Base-by-base conservation (phyloP, 2,888 invertebrate genomes). In the Meliscaeva auricollis region DNA sequence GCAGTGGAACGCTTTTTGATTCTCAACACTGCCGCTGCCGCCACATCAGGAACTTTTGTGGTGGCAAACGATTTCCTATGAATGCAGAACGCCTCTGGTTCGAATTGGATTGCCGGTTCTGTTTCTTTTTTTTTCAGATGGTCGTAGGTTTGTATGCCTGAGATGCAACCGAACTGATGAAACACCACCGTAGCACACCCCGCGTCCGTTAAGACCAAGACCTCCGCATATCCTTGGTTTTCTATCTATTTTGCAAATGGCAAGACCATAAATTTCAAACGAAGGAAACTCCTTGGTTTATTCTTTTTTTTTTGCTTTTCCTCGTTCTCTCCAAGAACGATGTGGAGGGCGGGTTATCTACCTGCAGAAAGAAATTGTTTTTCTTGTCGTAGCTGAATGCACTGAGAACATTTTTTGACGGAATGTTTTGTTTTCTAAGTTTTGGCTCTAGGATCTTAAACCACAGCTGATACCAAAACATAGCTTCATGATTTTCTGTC, bases 31-130 rank as follows among this genome's bases (percentile, higher is more conserved):
- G 17, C n/a, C 26, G 41, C 38, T 38, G 58, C 9, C 13, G 73
- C 80, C 85, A 72, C 85, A 81, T 77, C 85, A 77, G 81, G 73
- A 85, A 85, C 85, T 85, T 80, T 81, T 72, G 76, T 77, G 81
- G 85, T 85, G 85, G 81, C 85, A 85, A 85, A 74, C 85, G 81
- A 85, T 85, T 85, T 85, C 81, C 81, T 81, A 85, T 81, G 73
- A 81, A 81, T 85, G 73, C 73, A 77, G 85, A 76, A 77, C 81
- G 85, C 81, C 85, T 76, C 84, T 77, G 77, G 81, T 68, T 84
- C 72, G 76, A 76, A 85, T 81, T 80, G 78, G 74, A 79, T 83
- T 74, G 81, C 68, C 66, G 70, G 79, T 79, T 83, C 64, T 70
- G 58, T 69, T 66, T 78, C 38, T 70, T 38, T 30, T 54, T 54